A percentile compares a stretch with the other conserved stretches of the same genome.
phyloP scores from a whole-genome alignment of 2,888 invertebrate genomes.

The Limnephilus lunatus region DNA sequence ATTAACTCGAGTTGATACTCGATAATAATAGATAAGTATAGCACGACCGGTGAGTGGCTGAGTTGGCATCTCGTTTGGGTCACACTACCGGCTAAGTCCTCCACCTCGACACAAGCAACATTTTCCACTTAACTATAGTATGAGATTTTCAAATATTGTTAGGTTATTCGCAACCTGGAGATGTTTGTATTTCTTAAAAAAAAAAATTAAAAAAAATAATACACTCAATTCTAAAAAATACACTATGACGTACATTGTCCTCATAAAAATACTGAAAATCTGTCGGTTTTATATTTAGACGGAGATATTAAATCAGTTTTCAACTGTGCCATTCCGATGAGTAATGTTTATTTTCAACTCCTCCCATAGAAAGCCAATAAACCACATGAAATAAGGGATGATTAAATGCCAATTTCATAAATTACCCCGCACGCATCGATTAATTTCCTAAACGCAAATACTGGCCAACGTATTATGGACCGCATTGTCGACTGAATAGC shows the following conservation, averaged over 20 bases:
- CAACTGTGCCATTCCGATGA: not conserved
- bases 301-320: not conserved
- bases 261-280: not conserved
- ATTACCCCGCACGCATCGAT: not conserved
- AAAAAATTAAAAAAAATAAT: not conserved
- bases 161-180: too few species aligned
- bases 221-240: not conserved
- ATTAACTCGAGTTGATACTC: too few species aligned
- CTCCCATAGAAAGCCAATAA: constrained; percentile 3
- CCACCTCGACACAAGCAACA: too few species aligned
- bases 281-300: not conserved
- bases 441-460: constrained; percentile 2
- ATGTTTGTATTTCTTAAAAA: too few species aligned
- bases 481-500: constrained; percentile 23
- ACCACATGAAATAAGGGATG: constrained; percentile 16
- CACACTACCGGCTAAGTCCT: too few species aligned
- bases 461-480: not conserved
- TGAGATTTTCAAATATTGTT: too few species aligned
- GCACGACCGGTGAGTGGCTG: too few species aligned
- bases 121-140: too few species aligned
- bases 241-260: not conserved
- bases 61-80: too few species aligned
- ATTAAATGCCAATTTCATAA: constrained; percentile 32
- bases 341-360: not conserved
- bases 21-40: too few species aligned